Percentiles rank a stretch among this genome's conserved stretches.
phyloP scores from a whole-genome alignment of 2,113 vertebrate species.

The Alouatta palliata region DNA sequence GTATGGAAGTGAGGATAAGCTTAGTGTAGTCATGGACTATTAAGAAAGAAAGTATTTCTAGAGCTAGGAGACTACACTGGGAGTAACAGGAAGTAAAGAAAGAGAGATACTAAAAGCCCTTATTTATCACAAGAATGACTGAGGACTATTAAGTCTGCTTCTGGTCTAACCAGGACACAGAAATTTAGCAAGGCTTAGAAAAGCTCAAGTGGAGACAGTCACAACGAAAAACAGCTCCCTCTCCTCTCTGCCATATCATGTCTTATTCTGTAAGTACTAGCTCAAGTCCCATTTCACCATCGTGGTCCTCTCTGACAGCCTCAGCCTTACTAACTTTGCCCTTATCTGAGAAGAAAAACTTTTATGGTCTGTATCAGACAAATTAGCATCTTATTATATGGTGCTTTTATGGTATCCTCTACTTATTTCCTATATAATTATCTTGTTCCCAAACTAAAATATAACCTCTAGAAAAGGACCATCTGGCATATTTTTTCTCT shows the following conservation, averaged over 20 bases:
- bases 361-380: neutral
- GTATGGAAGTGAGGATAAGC: neutral
- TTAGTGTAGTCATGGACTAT: neutral
- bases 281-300: neutral
- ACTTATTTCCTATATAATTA: neutral
- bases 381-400: neutral
- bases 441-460: neutral
- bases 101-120: neutral
- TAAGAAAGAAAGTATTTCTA: neutral
- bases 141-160: neutral
- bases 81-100: neutral
- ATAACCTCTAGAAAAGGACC: neutral
- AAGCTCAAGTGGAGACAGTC: neutral
- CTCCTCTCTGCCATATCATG: neutral
- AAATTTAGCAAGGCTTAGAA: neutral
- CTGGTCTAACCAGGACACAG: neutral
- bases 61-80: fast-evolving
- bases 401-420: neutral
- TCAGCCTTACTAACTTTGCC: neutral
- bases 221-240: neutral
- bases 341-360: neutral
- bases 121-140: too few relatives aligned
- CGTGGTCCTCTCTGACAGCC: neutral
- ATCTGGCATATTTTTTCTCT: neutral
- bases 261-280: neutral